Evolutionary conservation across 2,888 invertebrate genomes (phyloP).

Genomic region (Flabesymbios commensalis): DNA sequence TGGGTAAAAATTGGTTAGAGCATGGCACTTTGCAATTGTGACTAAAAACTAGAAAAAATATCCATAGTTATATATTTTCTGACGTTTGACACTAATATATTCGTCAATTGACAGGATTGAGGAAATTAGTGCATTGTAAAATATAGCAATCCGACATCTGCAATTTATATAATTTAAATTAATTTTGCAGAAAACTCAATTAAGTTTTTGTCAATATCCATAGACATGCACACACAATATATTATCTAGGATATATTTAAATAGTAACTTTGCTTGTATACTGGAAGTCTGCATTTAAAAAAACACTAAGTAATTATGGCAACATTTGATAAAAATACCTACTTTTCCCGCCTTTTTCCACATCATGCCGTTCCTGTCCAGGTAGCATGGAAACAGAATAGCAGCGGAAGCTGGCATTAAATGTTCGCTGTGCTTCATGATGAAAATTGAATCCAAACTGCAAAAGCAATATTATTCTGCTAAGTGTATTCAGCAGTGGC

Average conservation of each 20-base stretch:
- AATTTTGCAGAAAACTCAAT: not conserved
- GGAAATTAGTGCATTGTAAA: not conserved
- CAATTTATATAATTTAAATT: not conserved
- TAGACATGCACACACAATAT: not conserved
- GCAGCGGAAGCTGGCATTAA: conserved; percentile 31
- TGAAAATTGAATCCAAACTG: conserved; percentile 30
- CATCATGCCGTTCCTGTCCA: conserved; percentile 34
- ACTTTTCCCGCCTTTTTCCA: conserved; percentile 40
- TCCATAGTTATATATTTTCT: too few relatives aligned
- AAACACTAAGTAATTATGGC: not conserved
- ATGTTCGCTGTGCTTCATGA: conserved; percentile 25
- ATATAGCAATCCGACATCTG: not conserved
- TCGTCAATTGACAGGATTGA: too few relatives aligned
- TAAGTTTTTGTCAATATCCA: not conserved
- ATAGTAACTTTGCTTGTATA: too few relatives aligned
- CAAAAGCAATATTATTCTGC: too few relatives aligned
- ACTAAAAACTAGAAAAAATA: not conserved
- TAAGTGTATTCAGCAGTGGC: too few relatives aligned
- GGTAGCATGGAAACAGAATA: conserved; percentile 39
- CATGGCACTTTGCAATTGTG: not conserved
- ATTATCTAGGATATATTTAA: too few relatives aligned
- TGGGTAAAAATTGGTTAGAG: not conserved
- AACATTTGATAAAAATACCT: conserved; percentile 10
- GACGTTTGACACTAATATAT: too few relatives aligned
- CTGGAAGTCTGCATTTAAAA: too few relatives aligned